Percentiles rank a stretch among this genome's conserved stretches.
These are phyloP conservation scores for Chrosomus eos DNA, from an alignment of 2,797 vertebrate species.

Conservation along the genomic window DNA sequence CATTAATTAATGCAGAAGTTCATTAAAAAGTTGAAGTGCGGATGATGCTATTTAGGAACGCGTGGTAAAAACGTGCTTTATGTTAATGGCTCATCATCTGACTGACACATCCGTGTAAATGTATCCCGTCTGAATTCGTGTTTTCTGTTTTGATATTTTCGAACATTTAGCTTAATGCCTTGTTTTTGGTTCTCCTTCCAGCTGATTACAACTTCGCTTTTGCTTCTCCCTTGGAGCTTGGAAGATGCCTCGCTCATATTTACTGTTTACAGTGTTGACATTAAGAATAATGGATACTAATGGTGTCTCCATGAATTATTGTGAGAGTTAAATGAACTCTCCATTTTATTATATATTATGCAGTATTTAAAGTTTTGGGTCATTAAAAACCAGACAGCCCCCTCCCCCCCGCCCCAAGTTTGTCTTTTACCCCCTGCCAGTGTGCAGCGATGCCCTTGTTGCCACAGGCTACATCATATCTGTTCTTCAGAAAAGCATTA, in stretches of 20 bases:
- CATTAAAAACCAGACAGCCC: constrained; percentile 97
- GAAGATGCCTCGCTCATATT: constrained; percentile 82
- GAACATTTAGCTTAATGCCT: constrained; percentile 59
- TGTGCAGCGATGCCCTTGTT: constrained; percentile 86
- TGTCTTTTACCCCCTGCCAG: constrained; percentile 89
- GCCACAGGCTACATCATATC: constrained; percentile 87
- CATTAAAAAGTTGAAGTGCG: constrained; percentile 23
- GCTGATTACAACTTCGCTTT: constrained; percentile 76
- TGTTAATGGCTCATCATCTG: constrained; percentile 34
- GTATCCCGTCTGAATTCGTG: constrained; percentile 23
- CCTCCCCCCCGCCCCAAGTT: constrained; percentile 75
- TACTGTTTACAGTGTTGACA: constrained; percentile 95
- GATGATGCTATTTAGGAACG: constrained; percentile 39
- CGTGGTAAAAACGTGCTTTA: constrained; percentile 27
- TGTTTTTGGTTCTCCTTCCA: constrained; percentile 62
- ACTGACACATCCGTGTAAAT: constrained; percentile 27
- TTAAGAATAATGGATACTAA: constrained; percentile 97
- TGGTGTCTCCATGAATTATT: constrained; percentile 95
- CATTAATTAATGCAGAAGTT: constrained; percentile 35
- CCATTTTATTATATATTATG: constrained; percentile 99
- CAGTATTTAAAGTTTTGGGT: constrained; percentile 99
- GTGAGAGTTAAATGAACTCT: constrained; percentile 97
- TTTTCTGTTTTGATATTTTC: constrained; percentile 43
- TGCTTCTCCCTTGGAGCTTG: constrained; percentile 64
- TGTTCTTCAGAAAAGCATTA: constrained; percentile 82